Evolutionary conservation across 1,140 invertebrate genomes (phyloP), one percentile per base, ranked within the genome.

Genomic region (Tigriopus japonicus): DNA sequence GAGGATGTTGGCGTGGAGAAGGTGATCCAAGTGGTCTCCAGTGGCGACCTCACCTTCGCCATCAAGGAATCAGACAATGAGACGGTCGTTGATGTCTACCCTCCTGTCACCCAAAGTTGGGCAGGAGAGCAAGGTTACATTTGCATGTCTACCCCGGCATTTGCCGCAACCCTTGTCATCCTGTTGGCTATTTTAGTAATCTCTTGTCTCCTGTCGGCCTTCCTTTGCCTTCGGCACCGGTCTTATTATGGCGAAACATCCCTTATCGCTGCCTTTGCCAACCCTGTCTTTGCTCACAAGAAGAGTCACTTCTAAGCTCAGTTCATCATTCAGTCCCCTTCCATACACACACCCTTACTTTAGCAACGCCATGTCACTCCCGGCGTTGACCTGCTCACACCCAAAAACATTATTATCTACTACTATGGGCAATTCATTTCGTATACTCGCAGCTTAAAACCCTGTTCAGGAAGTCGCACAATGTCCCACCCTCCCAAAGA

Each of bases 121-220:
- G 6, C 73, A 76, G 41, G 69, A 73, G 6, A 54, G 60, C 78
- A 64, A 17, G 80, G 80, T 15, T 74, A 87, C 63, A 87, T 93
- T 59, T 93, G 88, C 70, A 90, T 93, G 85, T 91, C 87, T 0
- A 88, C 86, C 1, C 83, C 86, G 13, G 85, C 86, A 0, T 91
- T 92, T 69, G 83, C 86, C 41, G 82, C 86, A 6, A 86, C 86
- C 9, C 74, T 92, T 9, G 78, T 88, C 40, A 76, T 90, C 13
- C 75, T 92, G 3, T 73, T 91, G 28, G 81, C 78, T 51, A 82
- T 89, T 49, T 72, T 92, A 52, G 71, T 91, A 19, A 81, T 82
- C 49, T 88, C 87, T 1, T 90, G 85, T 68, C 73, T 87, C 12
- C 75, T 89, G 42, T 90, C 87, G 21, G 82, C 84, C 1, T 84